These are phyloP conservation scores for Pitta sordida DNA, from an alignment of 2,113 vertebrate genomes.

Conservation along the genomic window DNA sequence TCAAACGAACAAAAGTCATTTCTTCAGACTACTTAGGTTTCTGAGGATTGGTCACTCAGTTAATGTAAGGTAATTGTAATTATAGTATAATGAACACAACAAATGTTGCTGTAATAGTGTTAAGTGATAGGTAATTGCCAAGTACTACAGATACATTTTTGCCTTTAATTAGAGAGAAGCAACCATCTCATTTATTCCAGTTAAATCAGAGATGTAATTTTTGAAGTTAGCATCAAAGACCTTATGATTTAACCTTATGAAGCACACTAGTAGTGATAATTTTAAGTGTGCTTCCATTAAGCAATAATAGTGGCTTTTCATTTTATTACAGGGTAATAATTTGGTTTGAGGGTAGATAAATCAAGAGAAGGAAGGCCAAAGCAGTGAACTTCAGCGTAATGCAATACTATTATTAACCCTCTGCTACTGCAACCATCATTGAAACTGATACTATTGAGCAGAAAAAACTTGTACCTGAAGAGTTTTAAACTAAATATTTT, in stretches of 20 bases:
- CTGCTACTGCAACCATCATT: not conserved
- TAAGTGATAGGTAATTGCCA: conserved; percentile 57
- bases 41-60: not conserved
- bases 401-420: not conserved
- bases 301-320: conserved; percentile 41
- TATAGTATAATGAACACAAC: conserved; percentile 34
- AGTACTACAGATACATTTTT: conserved; percentile 32
- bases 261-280: conserved; percentile 31
- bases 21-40: not conserved
- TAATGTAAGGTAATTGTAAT: conserved; percentile 32
- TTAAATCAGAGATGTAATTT: conserved; percentile 31
- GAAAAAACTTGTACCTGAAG: not conserved
- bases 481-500: not conserved
- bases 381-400: conserved; percentile 6
- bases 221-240: conserved; percentile 51
- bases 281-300: conserved; percentile 52
- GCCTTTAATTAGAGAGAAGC: conserved; percentile 59
- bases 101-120: conserved; percentile 17
- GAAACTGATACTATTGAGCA: not conserved
- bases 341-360: conserved; percentile 20
- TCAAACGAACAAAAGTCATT: not conserved
- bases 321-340: conserved; percentile 40
- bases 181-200: conserved; percentile 54
- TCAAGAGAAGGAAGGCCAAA: conserved; percentile 10
- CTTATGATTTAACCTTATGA: conserved; percentile 54